These are phyloP conservation scores for Thaleichthys pacificus DNA, from an alignment of 2,797 vertebrate genomes.

Conservation along the genomic window DNA sequence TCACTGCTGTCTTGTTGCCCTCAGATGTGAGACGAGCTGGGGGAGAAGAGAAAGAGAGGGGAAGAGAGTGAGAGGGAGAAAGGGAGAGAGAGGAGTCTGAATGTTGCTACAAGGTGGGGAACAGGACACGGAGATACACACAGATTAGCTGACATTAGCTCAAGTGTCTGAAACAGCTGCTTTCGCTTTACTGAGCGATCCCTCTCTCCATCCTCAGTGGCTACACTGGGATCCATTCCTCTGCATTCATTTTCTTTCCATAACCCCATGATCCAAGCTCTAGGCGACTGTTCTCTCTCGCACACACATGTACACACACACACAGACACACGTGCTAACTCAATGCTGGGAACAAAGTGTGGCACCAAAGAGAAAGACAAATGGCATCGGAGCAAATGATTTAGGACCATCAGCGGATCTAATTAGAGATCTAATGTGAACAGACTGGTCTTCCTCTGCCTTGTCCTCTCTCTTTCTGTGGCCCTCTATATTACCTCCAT, in stretches of 20 bases:
- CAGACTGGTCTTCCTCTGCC: too few relatives aligned
- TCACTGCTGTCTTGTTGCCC: conserved; percentile 73
- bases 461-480: too few relatives aligned
- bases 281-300: neutral
- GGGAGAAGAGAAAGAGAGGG: neutral
- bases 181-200: conserved; percentile 55
- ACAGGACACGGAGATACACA: neutral
- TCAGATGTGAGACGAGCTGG: conserved; percentile 64
- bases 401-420: neutral
- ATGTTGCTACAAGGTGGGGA: neutral
- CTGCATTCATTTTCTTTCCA: too few relatives aligned
- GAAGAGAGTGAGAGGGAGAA: neutral
- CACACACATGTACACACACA: neutral
- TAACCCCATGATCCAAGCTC: conserved; percentile 41
- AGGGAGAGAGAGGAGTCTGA: neutral
- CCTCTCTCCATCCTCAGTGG: conserved; percentile 31
- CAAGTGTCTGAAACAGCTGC: conserved; percentile 62
- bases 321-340: conserved; percentile 39
- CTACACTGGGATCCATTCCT: neutral
- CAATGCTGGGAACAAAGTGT: conserved; percentile 3
- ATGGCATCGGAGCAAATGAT: neutral
- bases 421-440: neutral
- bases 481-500: too few relatives aligned
- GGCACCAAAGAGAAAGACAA: neutral
- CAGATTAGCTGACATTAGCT: neutral